Base-by-base conservation (phyloP, 2,888 invertebrate species). In the Spodoptera picta region DNA sequence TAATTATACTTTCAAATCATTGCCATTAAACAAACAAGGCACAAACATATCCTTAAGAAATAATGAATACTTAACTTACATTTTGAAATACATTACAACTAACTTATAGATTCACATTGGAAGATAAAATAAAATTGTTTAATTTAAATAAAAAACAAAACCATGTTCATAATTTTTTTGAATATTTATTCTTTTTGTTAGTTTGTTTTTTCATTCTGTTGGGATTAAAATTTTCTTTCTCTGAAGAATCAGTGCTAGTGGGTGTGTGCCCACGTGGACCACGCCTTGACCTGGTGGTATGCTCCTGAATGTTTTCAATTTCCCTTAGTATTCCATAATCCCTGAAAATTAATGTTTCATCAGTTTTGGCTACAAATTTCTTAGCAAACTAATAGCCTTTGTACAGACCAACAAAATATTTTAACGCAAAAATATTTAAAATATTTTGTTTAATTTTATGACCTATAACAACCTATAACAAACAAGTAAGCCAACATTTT, bases 181-280 rank as follows among this genome's bases (percentile, higher is more conserved):
- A 68, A 65, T 59, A 55, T 69, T 81, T 81, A 75, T 87, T 86
- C 73, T 85, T 84, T 58, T 64, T 65, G 65, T 57, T 63, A 50
- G 53, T 54, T 46, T 61, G 12, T 63, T 69, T 88, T 72, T 87
- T 92, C 45, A 65, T 72, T 80, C 84, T 87, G 60, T 93, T 93
- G 11, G 94, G 94, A 77, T 94, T 90, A 67, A 82, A 87, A 75
- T 94, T 94, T 80, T 94, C 94, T 79, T 94, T 94, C 46, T 94
- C 92, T 2, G 94, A 94, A 11, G 94, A 94, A 76, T 93, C 89
- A 1, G 88, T 90, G 73, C 93, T 93, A 46, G 83, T 85, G 0
- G 93, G 92, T 1, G 92, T 91, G 9, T 71, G 58, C 0, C 89
- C 87, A 43, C 92, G 86, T 5, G 78, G 75, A n/a, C 74, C 73